Evolutionary conservation across 1,140 invertebrate genomes (phyloP), one percentile per base, ranked within the genome.

Genomic region (Dendroctonus valens): DNA sequence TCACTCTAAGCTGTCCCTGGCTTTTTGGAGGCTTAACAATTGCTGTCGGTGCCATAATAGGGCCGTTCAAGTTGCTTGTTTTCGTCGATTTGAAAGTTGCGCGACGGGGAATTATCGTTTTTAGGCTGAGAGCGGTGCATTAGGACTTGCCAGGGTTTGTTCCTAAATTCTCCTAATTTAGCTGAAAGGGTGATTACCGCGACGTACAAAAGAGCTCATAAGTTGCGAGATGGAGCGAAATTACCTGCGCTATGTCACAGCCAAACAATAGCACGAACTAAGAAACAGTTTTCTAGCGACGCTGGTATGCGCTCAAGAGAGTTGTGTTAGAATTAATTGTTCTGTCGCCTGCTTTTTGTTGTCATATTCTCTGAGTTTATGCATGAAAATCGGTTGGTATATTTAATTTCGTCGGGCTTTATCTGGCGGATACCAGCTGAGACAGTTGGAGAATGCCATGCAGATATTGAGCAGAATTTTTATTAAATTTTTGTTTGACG

Each of bases 131-230:
- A 54, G 52, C 52, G 39, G 8, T 40, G 38, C 52, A 54, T 54
- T 54, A 54, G 39, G 38, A 54, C 52, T 38, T 39, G 26, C 50
- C 39, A 59, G 58, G 5, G 11, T 39, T 48, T 48, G 42, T 59
- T 39, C 58, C 50, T 59, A 59, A 59, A 59, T 59, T 59, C 40
- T 59, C 58, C 58, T 59, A 59, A 59, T 59, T 59, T 59, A 39
- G 44, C 38, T 59, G 58, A 59, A 59, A 59, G 58, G 58, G 58
- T 59, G 58, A 59, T 59, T 59, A 59, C 42, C 46, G 38, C 15
- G 39, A 49, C 58, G 58, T 59, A 59, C 58, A 59, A 59, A 49
- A 59, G 46, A 50, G 44, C 41, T 59, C 55, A 46, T 59, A 59
- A 59, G 41, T 59, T 59, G 55, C 41, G 41, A 59, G 42, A 59